A percentile compares a stretch with the other conserved stretches of the same genome.
Evolutionary conservation across 2,797 vertebrate species (phyloP).

Genomic region (Coracias cyanogaster): DNA sequence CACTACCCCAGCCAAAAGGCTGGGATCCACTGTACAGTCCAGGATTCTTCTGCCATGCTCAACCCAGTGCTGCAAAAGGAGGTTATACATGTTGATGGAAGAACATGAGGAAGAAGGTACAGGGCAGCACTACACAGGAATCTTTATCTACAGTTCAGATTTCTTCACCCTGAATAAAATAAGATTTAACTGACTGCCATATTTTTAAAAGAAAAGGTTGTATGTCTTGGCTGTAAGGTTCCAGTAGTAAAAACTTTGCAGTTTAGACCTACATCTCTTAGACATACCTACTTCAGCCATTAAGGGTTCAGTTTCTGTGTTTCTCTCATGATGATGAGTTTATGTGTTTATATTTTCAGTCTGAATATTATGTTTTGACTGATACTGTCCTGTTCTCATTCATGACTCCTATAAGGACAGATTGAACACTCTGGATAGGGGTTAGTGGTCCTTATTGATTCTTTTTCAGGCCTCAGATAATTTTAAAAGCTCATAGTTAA

Average conservation of each 20-base stretch:
- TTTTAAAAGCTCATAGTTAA: not conserved
- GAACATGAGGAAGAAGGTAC: not conserved
- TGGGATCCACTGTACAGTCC: not conserved
- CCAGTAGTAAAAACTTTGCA: not conserved
- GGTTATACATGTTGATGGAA: not conserved
- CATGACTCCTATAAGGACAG: not conserved
- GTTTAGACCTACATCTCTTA: not conserved
- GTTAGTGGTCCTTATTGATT: not conserved
- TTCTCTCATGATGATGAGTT: not conserved
- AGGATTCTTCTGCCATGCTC: not conserved
- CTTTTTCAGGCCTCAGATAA: not conserved
- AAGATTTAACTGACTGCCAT: not conserved
- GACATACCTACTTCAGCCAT: not conserved
- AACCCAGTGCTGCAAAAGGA: not conserved
- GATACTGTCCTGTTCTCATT: not conserved
- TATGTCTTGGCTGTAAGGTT: accelerated
- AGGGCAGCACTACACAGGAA: not conserved
- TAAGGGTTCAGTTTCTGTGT: not conserved
- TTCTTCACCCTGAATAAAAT: not conserved
- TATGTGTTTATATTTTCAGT: not conserved
- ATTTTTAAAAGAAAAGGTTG: not conserved
- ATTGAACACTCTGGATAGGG: not conserved
- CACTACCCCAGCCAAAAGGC: not conserved
- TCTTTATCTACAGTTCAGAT: not conserved
- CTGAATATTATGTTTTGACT: not conserved